Conservation (phyloP, 2,888 invertebrate genomes). For the Volucella inanis region DNA sequence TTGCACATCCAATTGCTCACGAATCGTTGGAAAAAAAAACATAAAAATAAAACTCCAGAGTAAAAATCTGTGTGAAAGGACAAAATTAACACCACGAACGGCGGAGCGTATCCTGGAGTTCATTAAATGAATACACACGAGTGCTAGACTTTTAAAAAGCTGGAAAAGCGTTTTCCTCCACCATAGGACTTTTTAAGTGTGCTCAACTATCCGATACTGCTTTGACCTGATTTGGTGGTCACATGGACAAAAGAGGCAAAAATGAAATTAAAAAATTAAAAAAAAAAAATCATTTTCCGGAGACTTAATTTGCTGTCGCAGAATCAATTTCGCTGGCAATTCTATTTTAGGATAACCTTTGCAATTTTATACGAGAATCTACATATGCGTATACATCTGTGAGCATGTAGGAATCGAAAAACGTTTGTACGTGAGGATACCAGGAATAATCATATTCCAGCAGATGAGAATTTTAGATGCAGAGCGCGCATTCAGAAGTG, state of each 20-base stretch:
- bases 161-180: neutral
- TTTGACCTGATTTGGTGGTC: neutral
- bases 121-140: conserved; percentile 9
- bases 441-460: too few species aligned
- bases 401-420: too few species aligned
- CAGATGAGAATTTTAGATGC: too few species aligned
- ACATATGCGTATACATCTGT: too few species aligned
- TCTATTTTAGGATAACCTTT: neutral
- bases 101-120: neutral
- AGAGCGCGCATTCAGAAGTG: too few species aligned
- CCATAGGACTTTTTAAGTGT: too few species aligned
- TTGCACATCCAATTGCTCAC: neutral
- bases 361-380: neutral
- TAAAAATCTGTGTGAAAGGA: neutral
- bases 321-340: neutral
- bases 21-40: neutral
- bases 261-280: neutral
- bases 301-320: neutral
- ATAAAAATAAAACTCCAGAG: neutral
- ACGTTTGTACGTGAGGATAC: too few species aligned
- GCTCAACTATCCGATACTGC: neutral
- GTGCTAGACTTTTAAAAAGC: conserved; percentile 5
- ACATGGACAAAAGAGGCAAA: neutral
- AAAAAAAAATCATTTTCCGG: neutral
- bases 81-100: neutral